Conservation (phyloP, 2,888 invertebrate species). For the Tenodera sinensis region DNA sequence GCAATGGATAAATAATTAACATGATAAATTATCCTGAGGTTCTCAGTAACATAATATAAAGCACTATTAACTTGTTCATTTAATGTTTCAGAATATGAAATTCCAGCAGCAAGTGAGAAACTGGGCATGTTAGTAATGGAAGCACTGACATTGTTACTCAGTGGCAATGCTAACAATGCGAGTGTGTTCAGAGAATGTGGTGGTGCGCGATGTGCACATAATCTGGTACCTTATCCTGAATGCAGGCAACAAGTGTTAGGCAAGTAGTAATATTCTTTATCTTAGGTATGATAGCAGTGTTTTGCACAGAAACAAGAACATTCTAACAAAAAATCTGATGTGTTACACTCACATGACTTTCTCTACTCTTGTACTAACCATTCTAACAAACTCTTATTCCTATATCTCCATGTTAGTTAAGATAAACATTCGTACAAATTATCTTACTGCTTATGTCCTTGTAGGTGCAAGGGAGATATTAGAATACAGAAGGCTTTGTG, state of each 20-base stretch:
- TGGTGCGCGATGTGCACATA: conserved; percentile 88
- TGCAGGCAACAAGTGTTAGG: conserved; percentile 80
- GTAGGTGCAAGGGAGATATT: too few relatives aligned
- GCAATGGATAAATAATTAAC: background rate
- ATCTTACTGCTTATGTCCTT: too few relatives aligned
- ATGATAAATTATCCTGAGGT: background rate
- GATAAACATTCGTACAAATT: too few relatives aligned
- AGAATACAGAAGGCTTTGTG: too few relatives aligned
- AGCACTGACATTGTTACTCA: conserved; percentile 76
- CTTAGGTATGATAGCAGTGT: background rate
- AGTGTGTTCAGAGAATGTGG: conserved; percentile 91
- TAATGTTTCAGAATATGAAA: conserved; percentile 33
- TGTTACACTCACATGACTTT: too few relatives aligned
- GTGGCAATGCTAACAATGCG: conserved; percentile 82
- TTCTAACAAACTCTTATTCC: too few relatives aligned
- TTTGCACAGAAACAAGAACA: too few relatives aligned
- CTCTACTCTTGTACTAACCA: too few relatives aligned
- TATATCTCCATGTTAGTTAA: too few relatives aligned
- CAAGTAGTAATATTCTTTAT: conserved; percentile 38
- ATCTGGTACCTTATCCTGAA: conserved; percentile 77
- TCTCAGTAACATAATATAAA: background rate
- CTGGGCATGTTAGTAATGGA: conserved; percentile 85
- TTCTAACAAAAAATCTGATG: too few relatives aligned
- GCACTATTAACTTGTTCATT: background rate
- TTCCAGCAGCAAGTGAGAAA: conserved; percentile 62